A percentile compares a stretch with the other conserved stretches of the same genome.
Conservation (phyloP, 2,797 vertebrate species). For the Mallotus villosus region DNA sequence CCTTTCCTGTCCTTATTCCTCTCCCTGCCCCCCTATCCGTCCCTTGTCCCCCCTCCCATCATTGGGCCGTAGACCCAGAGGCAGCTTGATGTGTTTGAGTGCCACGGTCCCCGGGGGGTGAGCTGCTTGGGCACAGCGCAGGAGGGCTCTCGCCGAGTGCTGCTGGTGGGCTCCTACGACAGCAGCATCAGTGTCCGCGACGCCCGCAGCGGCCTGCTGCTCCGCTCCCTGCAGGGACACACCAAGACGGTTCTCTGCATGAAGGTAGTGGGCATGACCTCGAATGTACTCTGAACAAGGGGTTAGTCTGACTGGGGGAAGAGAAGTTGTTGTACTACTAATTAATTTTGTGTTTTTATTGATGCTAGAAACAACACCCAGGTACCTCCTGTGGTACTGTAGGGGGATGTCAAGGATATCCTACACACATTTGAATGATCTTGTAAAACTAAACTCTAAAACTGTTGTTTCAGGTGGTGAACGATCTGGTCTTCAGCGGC, state of each 20-base stretch:
- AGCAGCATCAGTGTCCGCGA: conserved; percentile 94
- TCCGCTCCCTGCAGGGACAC: conserved; percentile 90
- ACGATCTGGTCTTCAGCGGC: conserved; percentile 95
- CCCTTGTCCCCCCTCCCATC: not conserved
- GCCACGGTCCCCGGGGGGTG: conserved; percentile 90
- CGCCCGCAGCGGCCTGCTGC: conserved; percentile 86
- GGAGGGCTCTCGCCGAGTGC: conserved; percentile 87
- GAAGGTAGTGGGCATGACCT: conserved; percentile 74
- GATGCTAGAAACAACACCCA: too few species aligned
- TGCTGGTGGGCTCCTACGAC: conserved; percentile 96
- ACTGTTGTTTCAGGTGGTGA: conserved; percentile 83
- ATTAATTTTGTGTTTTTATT: too few species aligned
- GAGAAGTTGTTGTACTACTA: too few species aligned
- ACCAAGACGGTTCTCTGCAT: conserved; percentile 95
- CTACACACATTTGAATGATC: not conserved
- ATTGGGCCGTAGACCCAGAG: conserved; percentile 79
- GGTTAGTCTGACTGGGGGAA: too few species aligned
- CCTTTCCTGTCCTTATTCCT: not conserved
- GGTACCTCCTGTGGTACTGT: not conserved
- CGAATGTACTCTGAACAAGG: too few species aligned
- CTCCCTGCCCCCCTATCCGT: too few species aligned
- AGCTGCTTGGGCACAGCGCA: conserved; percentile 93
- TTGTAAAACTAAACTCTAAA: not conserved
- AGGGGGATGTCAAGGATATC: not conserved
- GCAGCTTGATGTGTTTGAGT: conserved; percentile 88